Evolutionary conservation across 2,888 invertebrate genomes (phyloP).

Genomic region (Stomorhina lunata): DNA sequence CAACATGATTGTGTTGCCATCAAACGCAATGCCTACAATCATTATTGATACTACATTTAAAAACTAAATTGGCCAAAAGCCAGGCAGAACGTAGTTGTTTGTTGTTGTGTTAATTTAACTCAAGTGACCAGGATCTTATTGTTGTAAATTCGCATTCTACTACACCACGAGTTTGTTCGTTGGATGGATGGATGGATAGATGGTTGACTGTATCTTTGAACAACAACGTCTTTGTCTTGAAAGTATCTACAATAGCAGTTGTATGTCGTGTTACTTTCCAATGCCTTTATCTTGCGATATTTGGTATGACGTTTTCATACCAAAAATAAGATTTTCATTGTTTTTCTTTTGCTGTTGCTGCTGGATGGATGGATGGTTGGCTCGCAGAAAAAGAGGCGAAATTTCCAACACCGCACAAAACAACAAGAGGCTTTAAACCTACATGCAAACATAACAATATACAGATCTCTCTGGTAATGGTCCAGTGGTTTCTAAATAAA

Average conservation of each 20-base stretch:
- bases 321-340: background rate
- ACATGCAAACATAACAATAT: background rate
- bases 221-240: slow-evolving; percentile 18
- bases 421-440: background rate
- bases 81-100: background rate
- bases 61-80: background rate
- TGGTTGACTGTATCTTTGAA: background rate
- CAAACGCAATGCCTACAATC: background rate
- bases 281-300: slow-evolving; percentile 29
- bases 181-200: background rate
- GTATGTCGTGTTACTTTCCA: slow-evolving; percentile 13
- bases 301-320: slow-evolving; percentile 48
- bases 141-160: background rate
- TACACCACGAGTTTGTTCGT: background rate
- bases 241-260: background rate
- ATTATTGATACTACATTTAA: too few species aligned
- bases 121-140: slow-evolving; percentile 25
- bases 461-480: slow-evolving; percentile 33
- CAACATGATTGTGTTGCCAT: slow-evolving; percentile 13
- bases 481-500: slow-evolving; percentile 20
- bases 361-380: background rate
- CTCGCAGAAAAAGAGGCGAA: slow-evolving; percentile 29
- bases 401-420: slow-evolving; percentile 18
- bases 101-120: background rate
- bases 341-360: slow-evolving; percentile 26